Evolutionary conservation across 1,140 invertebrate species (phyloP).

Genomic region (Epicauta chinensis): DNA sequence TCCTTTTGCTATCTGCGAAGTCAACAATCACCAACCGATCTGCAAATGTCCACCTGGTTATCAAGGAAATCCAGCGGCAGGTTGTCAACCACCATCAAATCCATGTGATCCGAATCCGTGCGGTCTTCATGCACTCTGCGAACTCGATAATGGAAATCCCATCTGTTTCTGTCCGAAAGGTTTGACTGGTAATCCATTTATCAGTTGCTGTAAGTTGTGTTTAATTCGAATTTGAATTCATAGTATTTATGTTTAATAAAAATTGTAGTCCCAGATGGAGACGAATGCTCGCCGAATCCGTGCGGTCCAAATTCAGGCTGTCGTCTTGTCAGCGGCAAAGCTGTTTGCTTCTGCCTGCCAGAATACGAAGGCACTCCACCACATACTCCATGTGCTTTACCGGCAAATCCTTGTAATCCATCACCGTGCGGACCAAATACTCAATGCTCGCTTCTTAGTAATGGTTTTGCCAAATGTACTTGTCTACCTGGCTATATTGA

Average conservation of each 20-base stretch:
- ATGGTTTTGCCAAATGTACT: conserved; percentile 81
- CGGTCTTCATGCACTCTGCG: conserved; percentile 75
- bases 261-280: conserved; percentile 79
- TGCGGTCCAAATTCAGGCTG: conserved; percentile 81
- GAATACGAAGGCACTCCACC: conserved; percentile 85
- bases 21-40: conserved; percentile 61
- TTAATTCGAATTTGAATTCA: conserved; percentile 4
- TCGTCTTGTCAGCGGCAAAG: conserved; percentile 59
- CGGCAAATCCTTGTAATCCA: conserved; percentile 71
- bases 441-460: conserved; percentile 70
- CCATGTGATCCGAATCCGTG: conserved; percentile 80
- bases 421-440: conserved; percentile 86
- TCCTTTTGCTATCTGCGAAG: conserved; percentile 67
- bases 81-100: conserved; percentile 57
- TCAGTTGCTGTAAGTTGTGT: conserved; percentile 78
- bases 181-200: conserved; percentile 84
- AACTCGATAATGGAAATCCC: conserved; percentile 77
- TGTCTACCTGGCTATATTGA: conserved; percentile 77
- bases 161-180: conserved; percentile 87
- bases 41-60: conserved; percentile 75
- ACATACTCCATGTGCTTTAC: conserved; percentile 54
- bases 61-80: conserved; percentile 58
- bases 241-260: conserved; percentile 7
- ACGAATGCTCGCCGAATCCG: conserved; percentile 74
- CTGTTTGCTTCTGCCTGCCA: conserved; percentile 77